phyloP scores from a whole-genome alignment of 2,888 invertebrate species.

The Caradrina clavipalpis region DNA sequence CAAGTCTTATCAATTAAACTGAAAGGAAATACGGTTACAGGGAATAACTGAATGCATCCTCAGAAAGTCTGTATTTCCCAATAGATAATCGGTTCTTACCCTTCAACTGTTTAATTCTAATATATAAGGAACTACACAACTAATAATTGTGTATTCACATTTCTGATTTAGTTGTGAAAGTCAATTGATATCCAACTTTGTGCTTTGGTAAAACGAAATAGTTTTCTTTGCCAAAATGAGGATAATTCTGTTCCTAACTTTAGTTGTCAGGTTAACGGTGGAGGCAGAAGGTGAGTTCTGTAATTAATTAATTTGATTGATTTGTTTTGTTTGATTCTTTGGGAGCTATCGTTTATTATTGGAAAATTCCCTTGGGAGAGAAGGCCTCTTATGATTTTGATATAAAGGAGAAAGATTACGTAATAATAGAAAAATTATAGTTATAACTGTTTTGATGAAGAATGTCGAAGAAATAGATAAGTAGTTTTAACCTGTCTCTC shows the following conservation, averaged over 20 bases:
- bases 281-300: slow-evolving; percentile 46
- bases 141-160: slow-evolving; percentile 18
- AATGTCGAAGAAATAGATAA: no score
- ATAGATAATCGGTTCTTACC: slow-evolving; percentile 55
- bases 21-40: slow-evolving; percentile 23
- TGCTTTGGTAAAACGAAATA: not conserved
- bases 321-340: not conserved
- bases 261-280: slow-evolving; percentile 46
- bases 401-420: not conserved
- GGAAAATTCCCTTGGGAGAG: not conserved
- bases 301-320: not conserved
- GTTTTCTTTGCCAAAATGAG: slow-evolving; percentile 45
- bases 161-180: slow-evolving; percentile 6
- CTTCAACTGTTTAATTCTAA: slow-evolving; percentile 4
- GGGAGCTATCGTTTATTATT: not conserved
- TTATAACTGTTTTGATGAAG: no score
- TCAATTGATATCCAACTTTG: not conserved
- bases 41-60: slow-evolving; percentile 38
- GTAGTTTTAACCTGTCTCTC: no score
- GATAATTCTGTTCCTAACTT: slow-evolving; percentile 37
- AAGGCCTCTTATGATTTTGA: not conserved
- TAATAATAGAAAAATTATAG: not conserved
- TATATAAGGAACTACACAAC: slow-evolving; percentile 31
- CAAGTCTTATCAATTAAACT: slow-evolving; percentile 36
- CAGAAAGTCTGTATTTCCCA: slow-evolving; percentile 37